Base-by-base conservation (phyloP, 2,888 invertebrate species). In the Cancer borealis region DNA sequence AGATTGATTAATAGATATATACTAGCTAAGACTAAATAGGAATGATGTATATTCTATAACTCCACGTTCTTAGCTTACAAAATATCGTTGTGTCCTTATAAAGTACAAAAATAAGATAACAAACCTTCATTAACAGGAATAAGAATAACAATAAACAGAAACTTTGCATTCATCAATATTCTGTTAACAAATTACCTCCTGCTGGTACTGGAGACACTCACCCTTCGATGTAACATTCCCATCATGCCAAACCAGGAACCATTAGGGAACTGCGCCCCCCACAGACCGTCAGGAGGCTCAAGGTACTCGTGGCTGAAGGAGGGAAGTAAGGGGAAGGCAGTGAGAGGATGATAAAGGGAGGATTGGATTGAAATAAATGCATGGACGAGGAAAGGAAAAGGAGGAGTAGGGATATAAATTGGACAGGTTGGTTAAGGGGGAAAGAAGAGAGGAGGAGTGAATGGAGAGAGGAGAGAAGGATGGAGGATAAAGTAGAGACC, bases 171-270 rank as follows among this genome's bases (percentile, higher is more conserved):
- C 10, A 60, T 4, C 21, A 21, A 60, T 54, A 54, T 54, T 17
- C 54, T 49, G 49, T 49, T 39, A 49, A 8, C 49, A 3, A 12
- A 8, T 49, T 49, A 8, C 8, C 49, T 12, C 17, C 17, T 66
- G 21, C 66, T 21, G 66, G 66, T 66, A 3, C 66, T 21, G 66
- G 14, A 66, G 17, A 12, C 49, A 90, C 87, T 88, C 26, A 93
- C 93, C 93, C 88, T 91, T 5, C 93, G 45, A 1, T 93, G 91
- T 10, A 93, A 6, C 93, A 92, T 91, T 21, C 93, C 93, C 93
- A 93, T 93, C 93, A 93, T 93, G 26, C 93, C 93, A 47, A 92
- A 91, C 93, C 93, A 93, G 26, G 91, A 88, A 14, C 93, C 93
- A 46, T 93, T 93, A 21, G 91, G 93, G 66, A 46, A 66, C 21